Conservation (phyloP, 2,113 vertebrate species). For the Hippoglossus stenolepis region DNA sequence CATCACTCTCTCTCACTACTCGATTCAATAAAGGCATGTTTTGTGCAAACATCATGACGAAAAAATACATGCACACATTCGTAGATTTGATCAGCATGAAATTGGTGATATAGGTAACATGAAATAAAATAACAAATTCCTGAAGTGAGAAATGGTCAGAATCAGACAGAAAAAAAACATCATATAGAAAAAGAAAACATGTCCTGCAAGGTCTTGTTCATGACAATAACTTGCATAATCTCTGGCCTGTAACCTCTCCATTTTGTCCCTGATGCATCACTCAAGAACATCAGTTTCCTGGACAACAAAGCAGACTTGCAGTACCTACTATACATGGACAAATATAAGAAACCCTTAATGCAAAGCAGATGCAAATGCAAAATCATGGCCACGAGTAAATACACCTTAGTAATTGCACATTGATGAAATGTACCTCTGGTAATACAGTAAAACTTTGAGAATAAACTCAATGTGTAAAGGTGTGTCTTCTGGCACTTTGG, state of each 20-base stretch:
- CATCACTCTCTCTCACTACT: background rate
- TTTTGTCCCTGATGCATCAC: background rate
- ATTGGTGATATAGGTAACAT: background rate
- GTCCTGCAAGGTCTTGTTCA: too few relatives aligned
- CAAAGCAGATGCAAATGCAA: background rate
- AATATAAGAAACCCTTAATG: background rate
- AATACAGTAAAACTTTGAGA: constrained; percentile 30
- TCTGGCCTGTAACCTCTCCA: background rate
- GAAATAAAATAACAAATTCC: background rate
- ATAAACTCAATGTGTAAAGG: background rate
- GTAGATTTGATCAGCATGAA: too few relatives aligned
- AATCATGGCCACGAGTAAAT: too few relatives aligned
- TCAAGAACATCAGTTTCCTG: constrained; percentile 10
- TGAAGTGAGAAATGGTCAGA: background rate
- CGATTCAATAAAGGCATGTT: too few relatives aligned
- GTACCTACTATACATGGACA: background rate
- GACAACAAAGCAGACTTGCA: constrained; percentile 2
- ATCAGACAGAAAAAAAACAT: background rate
- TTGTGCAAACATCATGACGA: too few relatives aligned
- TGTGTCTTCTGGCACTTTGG: background rate
- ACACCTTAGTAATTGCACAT: background rate
- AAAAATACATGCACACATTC: too few relatives aligned
- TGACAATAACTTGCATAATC: too few relatives aligned
- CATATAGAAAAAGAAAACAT: background rate
- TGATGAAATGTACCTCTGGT: background rate